Evolutionary conservation across 1,140 invertebrate species (phyloP), one percentile per base, ranked within the genome.

Genomic region (Paralvinella palmiformis): DNA sequence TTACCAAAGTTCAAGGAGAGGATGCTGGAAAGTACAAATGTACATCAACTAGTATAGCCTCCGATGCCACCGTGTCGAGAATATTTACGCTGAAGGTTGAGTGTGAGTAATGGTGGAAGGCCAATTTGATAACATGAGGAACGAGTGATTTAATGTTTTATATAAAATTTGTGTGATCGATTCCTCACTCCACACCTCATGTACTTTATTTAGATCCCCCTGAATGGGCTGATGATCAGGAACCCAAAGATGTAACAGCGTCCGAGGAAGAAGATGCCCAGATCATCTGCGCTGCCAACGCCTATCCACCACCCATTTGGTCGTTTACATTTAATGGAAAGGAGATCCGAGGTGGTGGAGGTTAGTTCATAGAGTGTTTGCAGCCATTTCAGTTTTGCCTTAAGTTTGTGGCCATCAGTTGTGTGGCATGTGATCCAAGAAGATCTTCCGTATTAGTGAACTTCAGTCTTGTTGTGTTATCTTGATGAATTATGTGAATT

Each of bases 301-400:
- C 94, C 64, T 86, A 87, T 2, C 96, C 96, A 0, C 85, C 88
- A 58, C 96, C 96, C 0, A 85, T 89, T 66, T 93, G 97, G 56
- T 87, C 91, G 71, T 99, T 96, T 96, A 96, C 95, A 59, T 88
- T 96, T 78, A 98, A 99, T 83, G 95, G 96, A 37, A 88, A 89
- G 73, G 90, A 91, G 0, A 88, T 97, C 35, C 83, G 85, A 69
- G 72, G 73, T 83, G n/a, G n/a, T n/a, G n/a, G n/a, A n/a, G n/a
- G n/a, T n/a, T n/a, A n/a, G n/a, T n/a, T n/a, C n/a, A n/a, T n/a
- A n/a, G n/a, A n/a, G n/a, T n/a, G n/a, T n/a, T n/a, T n/a, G n/a
- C n/a, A n/a, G n/a, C n/a, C n/a, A n/a, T n/a, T n/a, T n/a, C n/a
- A n/a, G n/a, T n/a, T n/a, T n/a, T n/a, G n/a, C n/a, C n/a, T n/a